These are phyloP conservation scores for Drosophila tsacasi DNA, from an alignment of 1,140 invertebrate species.

Conservation along the genomic window DNA sequence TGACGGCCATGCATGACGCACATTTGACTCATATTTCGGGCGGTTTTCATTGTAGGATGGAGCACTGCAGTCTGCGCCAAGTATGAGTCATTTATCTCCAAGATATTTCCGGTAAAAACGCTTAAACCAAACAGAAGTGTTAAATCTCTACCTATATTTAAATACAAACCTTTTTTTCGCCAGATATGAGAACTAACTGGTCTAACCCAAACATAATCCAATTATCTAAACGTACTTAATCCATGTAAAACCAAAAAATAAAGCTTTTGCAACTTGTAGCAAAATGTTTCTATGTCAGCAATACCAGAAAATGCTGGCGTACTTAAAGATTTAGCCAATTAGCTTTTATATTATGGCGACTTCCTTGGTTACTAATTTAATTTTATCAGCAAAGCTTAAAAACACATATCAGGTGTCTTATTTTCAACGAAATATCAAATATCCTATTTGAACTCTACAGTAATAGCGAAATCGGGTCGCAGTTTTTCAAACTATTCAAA, in stretches of 20 bases:
- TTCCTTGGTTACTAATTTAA: not conserved
- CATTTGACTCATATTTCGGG: not conserved
- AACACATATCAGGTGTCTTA: not conserved
- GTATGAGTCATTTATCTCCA: slow-evolving; percentile 4
- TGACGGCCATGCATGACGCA: not conserved
- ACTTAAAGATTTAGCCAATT: no score
- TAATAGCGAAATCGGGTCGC: not conserved
- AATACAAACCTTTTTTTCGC: not conserved
- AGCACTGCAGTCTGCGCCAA: slow-evolving; percentile 2
- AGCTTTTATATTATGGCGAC: not conserved
- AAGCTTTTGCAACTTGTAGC: not conserved
- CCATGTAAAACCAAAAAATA: not conserved
- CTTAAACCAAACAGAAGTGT: not conserved
- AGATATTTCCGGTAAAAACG: not conserved
- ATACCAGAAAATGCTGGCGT: no score
- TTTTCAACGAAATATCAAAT: not conserved
- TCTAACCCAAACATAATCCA: not conserved
- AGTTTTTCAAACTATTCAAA: not conserved
- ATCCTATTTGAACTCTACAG: not conserved
- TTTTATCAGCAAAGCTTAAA: not conserved
- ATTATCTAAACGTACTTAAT: not conserved
- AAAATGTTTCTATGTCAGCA: not conserved
- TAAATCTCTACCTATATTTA: no score
- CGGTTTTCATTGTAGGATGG: not conserved
- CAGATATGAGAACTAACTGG: not conserved